Conservation (phyloP, 1,140 invertebrate genomes). For the Rhopalosiphum padi region DNA sequence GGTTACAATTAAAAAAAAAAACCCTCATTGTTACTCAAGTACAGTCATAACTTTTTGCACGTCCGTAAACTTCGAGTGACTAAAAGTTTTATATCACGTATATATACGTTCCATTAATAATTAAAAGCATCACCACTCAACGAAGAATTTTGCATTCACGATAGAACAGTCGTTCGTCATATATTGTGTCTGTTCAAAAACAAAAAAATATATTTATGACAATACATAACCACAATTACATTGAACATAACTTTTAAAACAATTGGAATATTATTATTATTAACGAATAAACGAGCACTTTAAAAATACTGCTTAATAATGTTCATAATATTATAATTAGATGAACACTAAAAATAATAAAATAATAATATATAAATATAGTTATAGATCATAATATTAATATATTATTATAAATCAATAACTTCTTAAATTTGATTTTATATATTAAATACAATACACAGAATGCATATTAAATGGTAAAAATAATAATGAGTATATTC, state of each 20-base stretch:
- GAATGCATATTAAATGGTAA: too few species aligned
- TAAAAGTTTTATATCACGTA: background rate
- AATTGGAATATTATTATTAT: background rate
- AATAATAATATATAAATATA: background rate
- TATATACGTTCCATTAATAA: background rate
- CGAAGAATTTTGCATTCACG: background rate
- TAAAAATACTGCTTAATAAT: too few species aligned
- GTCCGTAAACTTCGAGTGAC: background rate
- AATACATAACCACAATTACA: background rate
- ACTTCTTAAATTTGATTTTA: too few species aligned
- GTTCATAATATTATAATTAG: too few species aligned
- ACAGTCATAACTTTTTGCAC: constrained; percentile 15
- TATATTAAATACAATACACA: too few species aligned
- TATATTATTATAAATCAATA: too few species aligned
- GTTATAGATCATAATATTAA: too few species aligned
- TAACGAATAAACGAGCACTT: too few species aligned
- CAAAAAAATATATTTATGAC: background rate
- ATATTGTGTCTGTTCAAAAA: background rate
- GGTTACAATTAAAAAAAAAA: constrained; percentile 8
- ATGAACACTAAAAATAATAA: background rate
- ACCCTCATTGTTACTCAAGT: background rate
- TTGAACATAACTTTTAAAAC: background rate
- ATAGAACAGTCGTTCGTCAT: background rate
- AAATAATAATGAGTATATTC: too few species aligned
- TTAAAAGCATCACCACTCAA: background rate